Percentiles rank a stretch among this genome's conserved stretches.
These are phyloP conservation scores for Mesorhabditis belari DNA, from an alignment of 2,888 invertebrate species.

Conservation along the genomic window DNA sequence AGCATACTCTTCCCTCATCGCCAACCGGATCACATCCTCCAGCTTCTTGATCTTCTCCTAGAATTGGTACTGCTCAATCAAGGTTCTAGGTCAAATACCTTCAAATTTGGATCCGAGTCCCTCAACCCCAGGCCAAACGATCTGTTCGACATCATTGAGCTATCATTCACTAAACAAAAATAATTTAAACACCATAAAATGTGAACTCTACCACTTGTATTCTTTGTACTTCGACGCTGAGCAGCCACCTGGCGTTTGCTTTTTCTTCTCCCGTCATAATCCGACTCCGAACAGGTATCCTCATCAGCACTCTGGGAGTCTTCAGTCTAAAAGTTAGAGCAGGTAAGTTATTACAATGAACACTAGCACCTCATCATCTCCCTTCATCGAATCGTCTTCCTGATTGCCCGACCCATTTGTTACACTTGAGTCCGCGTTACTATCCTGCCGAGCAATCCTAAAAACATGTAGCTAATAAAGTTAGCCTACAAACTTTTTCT, in stretches of 20 bases:
- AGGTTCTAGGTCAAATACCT: background rate
- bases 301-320: background rate
- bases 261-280: background rate
- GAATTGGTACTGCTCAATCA: too few species aligned
- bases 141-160: background rate
- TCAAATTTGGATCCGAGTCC: background rate
- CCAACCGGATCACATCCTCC: slow-evolving; percentile 23
- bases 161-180: too few species aligned
- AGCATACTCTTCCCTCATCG: slow-evolving; percentile 29
- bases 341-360: too few species aligned
- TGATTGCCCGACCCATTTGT: background rate
- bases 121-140: background rate
- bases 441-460: background rate
- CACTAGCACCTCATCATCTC: too few species aligned
- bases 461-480: too few species aligned
- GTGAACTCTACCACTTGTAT: background rate
- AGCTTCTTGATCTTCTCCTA: slow-evolving; percentile 21
- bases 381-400: too few species aligned
- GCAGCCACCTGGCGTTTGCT: background rate
- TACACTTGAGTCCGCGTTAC: too few species aligned
- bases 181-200: too few species aligned
- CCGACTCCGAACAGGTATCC: background rate
- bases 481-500: background rate
- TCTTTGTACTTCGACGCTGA: background rate
- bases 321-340: too few species aligned